Percentiles rank a stretch among this genome's conserved stretches.
Evolutionary conservation across 2,113 vertebrate species (phyloP).

Genomic region (Osmerus mordax): DNA sequence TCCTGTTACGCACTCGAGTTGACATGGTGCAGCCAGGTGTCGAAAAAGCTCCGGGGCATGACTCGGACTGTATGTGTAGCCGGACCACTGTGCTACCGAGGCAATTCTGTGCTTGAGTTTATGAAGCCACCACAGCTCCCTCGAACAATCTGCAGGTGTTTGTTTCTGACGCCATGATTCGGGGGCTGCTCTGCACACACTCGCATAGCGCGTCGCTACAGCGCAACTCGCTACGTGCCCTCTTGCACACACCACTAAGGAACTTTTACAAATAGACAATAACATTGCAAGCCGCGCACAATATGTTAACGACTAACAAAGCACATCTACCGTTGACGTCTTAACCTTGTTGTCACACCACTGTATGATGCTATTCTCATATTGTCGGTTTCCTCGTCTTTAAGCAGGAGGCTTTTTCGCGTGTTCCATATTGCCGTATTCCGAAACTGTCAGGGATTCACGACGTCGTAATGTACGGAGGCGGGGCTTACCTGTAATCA

Average conservation of each 20-base stretch:
- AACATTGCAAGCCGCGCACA: constrained; percentile 34
- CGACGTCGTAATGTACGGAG: constrained; percentile 27
- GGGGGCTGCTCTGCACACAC: constrained; percentile 3
- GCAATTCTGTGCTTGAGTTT: constrained; percentile 16
- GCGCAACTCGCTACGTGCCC: constrained; percentile 23
- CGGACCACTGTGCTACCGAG: constrained; percentile 24
- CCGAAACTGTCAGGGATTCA: constrained; percentile 13
- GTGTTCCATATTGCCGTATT: constrained; percentile 68
- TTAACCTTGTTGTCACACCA: not conserved
- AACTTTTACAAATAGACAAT: constrained; percentile 34
- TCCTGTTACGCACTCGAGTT: not conserved
- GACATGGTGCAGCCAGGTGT: not conserved
- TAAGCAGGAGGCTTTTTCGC: constrained; percentile 11
- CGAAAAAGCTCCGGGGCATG: not conserved
- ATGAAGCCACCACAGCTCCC: constrained; percentile 6
- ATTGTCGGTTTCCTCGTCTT: not conserved
- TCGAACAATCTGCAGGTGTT: not conserved
- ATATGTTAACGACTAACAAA: not conserved
- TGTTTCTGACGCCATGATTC: constrained; percentile 8
- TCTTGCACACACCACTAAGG: constrained; percentile 38
- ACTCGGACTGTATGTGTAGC: not conserved
- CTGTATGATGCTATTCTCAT: not conserved
- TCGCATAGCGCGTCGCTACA: not conserved
- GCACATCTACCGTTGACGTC: not conserved
- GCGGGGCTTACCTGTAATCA: not conserved